Evolutionary conservation across 2,113 vertebrate species (phyloP).

Genomic region (Epinephelus cyanopodus): DNA sequence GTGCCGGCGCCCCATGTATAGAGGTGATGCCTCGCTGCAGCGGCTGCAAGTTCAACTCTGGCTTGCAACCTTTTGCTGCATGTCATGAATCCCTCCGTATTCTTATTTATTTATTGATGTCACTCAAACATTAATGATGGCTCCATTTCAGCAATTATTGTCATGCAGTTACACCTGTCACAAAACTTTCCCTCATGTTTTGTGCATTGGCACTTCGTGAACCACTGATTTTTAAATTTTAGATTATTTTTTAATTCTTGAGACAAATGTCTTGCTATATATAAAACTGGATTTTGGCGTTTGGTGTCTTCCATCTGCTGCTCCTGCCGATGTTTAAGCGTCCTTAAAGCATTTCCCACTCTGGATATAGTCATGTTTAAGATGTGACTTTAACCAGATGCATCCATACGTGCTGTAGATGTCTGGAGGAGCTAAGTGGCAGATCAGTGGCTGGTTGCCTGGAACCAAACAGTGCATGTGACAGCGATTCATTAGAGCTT

Average conservation of each 20-base stretch:
- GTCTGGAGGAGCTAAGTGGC: conserved; percentile 35
- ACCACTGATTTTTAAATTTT: background rate
- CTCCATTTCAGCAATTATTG: no score
- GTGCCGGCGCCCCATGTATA: no score
- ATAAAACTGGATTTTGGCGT: no score
- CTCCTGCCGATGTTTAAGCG: background rate
- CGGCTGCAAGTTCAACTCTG: no score
- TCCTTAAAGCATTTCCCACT: background rate
- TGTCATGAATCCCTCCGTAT: background rate
- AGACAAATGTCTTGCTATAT: no score
- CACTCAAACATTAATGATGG: background rate
- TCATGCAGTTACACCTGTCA: no score
- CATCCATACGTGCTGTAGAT: background rate
- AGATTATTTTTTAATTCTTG: background rate
- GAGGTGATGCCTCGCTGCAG: no score
- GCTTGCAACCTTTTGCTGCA: no score
- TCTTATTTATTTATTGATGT: no score
- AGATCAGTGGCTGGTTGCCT: conserved; percentile 48
- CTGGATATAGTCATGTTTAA: background rate
- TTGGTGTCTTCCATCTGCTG: no score
- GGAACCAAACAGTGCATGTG: conserved; percentile 50
- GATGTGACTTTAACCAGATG: background rate
- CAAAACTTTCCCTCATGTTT: no score
- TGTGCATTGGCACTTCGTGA: background rate
- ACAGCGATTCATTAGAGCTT: conserved; percentile 60